Percentiles rank a stretch among this genome's conserved stretches.
phyloP scores from a whole-genome alignment of 2,888 invertebrate species.

The Parelbella ahira region DNA sequence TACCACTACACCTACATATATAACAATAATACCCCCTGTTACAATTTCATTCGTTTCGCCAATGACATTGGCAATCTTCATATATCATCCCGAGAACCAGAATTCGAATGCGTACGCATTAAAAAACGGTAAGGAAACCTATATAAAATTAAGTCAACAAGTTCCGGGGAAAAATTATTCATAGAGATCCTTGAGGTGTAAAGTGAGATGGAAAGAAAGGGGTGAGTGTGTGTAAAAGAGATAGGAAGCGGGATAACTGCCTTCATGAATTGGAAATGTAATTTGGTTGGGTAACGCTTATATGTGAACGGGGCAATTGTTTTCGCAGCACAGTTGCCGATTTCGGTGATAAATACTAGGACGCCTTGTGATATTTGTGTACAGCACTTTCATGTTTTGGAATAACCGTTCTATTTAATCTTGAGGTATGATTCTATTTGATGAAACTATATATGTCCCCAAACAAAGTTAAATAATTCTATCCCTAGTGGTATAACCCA shows the following conservation, averaged over 20 bases:
- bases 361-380: too few relatives aligned
- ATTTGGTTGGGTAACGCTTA: conserved; percentile 59
- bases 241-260: conserved; percentile 48
- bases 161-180: conserved; percentile 71
- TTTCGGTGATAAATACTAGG: conserved; percentile 54
- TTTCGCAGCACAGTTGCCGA: conserved; percentile 56
- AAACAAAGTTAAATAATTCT: too few relatives aligned
- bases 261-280: conserved; percentile 80
- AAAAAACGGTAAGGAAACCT: conserved; percentile 44
- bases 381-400: too few relatives aligned
- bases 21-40: conserved; percentile 10
- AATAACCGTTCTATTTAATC: too few relatives aligned
- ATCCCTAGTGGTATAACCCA: too few relatives aligned
- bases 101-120: conserved; percentile 30
- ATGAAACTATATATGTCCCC: too few relatives aligned
- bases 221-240: conserved; percentile 29
- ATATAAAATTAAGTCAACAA: conserved; percentile 80
- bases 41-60: conserved; percentile 15
- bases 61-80: conserved; percentile 29
- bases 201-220: conserved; percentile 30
- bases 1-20: too few relatives aligned
- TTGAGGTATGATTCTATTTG: too few relatives aligned
- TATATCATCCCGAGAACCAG: conserved; percentile 27
- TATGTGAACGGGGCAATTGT: conserved; percentile 61
- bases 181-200: conserved; percentile 59